phyloP scores from a whole-genome alignment of 2,888 invertebrate species.

The Chloroclystis v-ata region DNA sequence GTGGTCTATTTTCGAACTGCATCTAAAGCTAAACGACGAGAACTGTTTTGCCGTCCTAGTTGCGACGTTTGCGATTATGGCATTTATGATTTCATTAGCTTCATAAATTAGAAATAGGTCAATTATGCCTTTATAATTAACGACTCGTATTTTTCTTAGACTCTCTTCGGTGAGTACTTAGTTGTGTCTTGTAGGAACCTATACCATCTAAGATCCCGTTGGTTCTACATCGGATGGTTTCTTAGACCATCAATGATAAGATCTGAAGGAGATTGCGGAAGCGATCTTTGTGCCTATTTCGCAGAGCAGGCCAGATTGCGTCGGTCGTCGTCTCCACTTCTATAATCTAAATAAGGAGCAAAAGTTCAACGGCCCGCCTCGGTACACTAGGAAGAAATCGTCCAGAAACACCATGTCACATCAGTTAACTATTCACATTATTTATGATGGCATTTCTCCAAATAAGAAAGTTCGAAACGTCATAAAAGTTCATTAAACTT shows the following conservation, averaged over 20 bases:
- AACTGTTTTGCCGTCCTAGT: conserved; percentile 50
- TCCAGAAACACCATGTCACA: conserved; percentile 46
- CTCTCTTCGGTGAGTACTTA: no score
- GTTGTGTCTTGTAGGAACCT: no score
- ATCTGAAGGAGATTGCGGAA: conserved; percentile 62
- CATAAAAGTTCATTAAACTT: conserved; percentile 4
- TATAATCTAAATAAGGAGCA: conserved; percentile 78
- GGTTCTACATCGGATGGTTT: not conserved
- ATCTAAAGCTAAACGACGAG: conserved; percentile 63
- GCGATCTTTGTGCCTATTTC: conserved; percentile 59
- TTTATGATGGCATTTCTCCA: conserved; percentile 16
- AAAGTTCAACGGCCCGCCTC: conserved; percentile 72
- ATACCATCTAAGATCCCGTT: conserved; percentile 2
- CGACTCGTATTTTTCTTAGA: no score
- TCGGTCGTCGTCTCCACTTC: conserved; percentile 69
- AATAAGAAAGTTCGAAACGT: conserved; percentile 8
- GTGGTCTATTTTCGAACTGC: conserved; percentile 75
- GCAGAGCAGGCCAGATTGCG: conserved; percentile 59
- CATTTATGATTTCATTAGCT: conserved; percentile 14
- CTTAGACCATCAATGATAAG: conserved; percentile 25
- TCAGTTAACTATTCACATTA: conserved; percentile 18
- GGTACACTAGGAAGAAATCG: conserved; percentile 56
- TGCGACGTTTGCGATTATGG: conserved; percentile 56
- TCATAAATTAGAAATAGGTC: not conserved
- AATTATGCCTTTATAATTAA: not conserved